phyloP scores from a whole-genome alignment of 1,140 invertebrate species.

The Drosophila murphyi region DNA sequence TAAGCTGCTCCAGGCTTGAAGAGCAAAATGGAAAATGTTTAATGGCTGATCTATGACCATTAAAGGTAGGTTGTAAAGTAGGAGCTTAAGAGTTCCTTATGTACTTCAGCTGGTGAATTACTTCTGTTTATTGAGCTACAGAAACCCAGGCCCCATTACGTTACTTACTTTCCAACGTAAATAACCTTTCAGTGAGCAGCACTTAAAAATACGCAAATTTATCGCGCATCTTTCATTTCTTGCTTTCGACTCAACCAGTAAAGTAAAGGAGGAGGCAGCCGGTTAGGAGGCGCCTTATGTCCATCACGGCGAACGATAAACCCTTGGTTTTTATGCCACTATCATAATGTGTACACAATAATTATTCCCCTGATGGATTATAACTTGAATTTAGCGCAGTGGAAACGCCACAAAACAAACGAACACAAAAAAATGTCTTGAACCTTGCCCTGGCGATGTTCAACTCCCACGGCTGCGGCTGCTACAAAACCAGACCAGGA shows the following conservation, averaged over 20 bases:
- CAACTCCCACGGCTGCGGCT: constrained; percentile 54
- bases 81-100: constrained; percentile 11
- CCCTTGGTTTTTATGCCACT: constrained; percentile 60
- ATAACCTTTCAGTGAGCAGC: constrained; percentile 38
- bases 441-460: constrained; percentile 56
- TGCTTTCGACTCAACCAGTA: constrained; percentile 6
- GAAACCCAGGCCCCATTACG: constrained; percentile 9
- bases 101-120: constrained; percentile 25
- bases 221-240: constrained; percentile 64
- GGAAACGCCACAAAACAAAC: constrained; percentile 46
- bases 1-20: constrained; percentile 4
- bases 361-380: constrained; percentile 81
- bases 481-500: background rate
- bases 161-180: constrained; percentile 44
- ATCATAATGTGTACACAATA: constrained; percentile 82
- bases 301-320: constrained; percentile 65
- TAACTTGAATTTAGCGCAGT: constrained; percentile 67
- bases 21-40: constrained; percentile 10
- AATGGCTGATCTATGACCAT: constrained; percentile 33
- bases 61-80: constrained; percentile 33
- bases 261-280: background rate
- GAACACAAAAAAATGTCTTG: constrained; percentile 50
- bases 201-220: constrained; percentile 59
- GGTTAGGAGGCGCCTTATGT: constrained; percentile 7
- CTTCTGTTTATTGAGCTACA: constrained; percentile 23